Evolutionary conservation across 2,888 invertebrate genomes (phyloP).

Genomic region (Anarsia innoxiella): DNA sequence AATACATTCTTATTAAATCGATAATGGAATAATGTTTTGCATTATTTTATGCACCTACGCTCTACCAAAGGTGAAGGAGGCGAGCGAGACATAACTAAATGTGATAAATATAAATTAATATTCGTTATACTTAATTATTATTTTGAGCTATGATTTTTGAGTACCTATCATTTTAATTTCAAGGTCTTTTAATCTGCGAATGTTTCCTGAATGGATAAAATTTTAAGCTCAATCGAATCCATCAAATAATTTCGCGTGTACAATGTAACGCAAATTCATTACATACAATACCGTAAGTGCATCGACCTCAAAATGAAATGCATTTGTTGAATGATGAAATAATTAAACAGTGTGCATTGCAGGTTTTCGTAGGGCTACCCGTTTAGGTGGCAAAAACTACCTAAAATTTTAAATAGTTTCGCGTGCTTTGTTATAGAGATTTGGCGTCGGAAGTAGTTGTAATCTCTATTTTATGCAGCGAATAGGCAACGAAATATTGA

Average conservation of each 20-base stretch:
- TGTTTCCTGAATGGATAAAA: too few species aligned
- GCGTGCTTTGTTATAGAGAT: not conserved
- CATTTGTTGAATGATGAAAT: conserved; percentile 23
- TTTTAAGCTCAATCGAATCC: too few species aligned
- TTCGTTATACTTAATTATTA: too few species aligned
- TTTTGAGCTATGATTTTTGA: too few species aligned
- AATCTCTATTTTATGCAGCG: too few species aligned
- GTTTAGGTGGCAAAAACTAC: conserved; percentile 1
- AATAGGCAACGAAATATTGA: too few species aligned
- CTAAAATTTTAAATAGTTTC: not conserved
- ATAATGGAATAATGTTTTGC: conserved; percentile 43
- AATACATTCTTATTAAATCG: conserved; percentile 38
- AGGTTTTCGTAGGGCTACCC: conserved; percentile 8
- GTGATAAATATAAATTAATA: too few species aligned
- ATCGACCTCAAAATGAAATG: conserved; percentile 25
- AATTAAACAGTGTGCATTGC: conserved; percentile 25
- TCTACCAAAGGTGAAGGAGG: conserved; percentile 29
- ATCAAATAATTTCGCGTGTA: too few species aligned
- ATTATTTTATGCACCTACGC: conserved; percentile 29
- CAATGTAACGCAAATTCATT: too few species aligned
- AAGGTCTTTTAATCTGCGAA: too few species aligned
- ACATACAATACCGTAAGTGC: conserved; percentile 9
- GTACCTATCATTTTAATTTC: too few species aligned
- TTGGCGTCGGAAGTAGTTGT: not conserved
- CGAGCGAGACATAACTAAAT: too few species aligned